A percentile compares a stretch with the other conserved stretches of the same genome.
Evolutionary conservation across 1,140 invertebrate genomes (phyloP).

Genomic region (Drosophila seguyi): DNA sequence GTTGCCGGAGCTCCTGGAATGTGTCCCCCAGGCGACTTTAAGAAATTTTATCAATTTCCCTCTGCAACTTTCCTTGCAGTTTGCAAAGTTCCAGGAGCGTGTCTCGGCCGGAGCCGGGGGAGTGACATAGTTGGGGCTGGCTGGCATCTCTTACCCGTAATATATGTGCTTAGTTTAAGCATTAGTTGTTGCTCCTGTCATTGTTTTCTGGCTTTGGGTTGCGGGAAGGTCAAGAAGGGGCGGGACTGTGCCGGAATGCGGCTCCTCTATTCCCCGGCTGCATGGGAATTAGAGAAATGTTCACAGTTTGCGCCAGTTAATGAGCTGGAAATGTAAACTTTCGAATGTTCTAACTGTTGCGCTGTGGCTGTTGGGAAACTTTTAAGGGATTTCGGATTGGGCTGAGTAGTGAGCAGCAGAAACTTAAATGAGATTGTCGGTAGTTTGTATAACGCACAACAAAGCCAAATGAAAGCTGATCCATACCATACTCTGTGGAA

Average conservation of each 20-base stretch:
- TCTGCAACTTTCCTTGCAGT: slow-evolving; percentile 60
- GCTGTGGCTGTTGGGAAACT: slow-evolving; percentile 21
- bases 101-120: slow-evolving; percentile 16
- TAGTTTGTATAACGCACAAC: slow-evolving; percentile 5
- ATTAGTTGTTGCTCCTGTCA: slow-evolving; percentile 44
- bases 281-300: slow-evolving; percentile 46
- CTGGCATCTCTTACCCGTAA: slow-evolving; percentile 38
- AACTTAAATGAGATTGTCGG: slow-evolving; percentile 18
- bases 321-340: slow-evolving; percentile 77
- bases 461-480: slow-evolving; percentile 1
- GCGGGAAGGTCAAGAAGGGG: slow-evolving; percentile 61
- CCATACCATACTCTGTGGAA: background rate
- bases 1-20: slow-evolving; percentile 41
- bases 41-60: slow-evolving; percentile 79
- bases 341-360: slow-evolving; percentile 49
- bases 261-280: slow-evolving; percentile 9
- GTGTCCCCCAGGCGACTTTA: slow-evolving; percentile 62
- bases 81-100: slow-evolving; percentile 59
- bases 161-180: slow-evolving; percentile 59
- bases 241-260: slow-evolving; percentile 10
- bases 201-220: slow-evolving; percentile 31
- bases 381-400: slow-evolving; percentile 26
- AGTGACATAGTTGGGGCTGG: slow-evolving; percentile 32
- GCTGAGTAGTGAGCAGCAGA: slow-evolving; percentile 10
- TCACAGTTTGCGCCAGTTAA: slow-evolving; percentile 72